Base-by-base conservation (phyloP, 2,113 vertebrate genomes). In the Galeopterus variegatus region DNA sequence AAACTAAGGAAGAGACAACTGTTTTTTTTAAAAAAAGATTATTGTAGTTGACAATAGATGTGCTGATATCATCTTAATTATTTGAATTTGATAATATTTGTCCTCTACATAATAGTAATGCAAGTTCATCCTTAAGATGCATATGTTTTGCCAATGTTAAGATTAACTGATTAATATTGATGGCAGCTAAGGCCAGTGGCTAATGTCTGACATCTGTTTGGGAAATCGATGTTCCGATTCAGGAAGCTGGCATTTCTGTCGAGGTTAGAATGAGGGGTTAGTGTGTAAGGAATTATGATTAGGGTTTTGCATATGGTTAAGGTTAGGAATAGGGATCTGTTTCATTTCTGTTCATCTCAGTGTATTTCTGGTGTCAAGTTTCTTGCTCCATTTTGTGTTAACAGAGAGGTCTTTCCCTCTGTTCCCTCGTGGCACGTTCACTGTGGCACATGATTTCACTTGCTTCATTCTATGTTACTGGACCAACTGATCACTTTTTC, bases 131-230 rank as follows among this genome's bases (percentile, higher is more conserved):
- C 90, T 97, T 96, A 97, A 96, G 87, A 97, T 95, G 95, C 95
- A 77, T 85, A 77, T 88, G 92, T 97, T 98, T 97, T 97, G 92
- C 96, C 97, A 97, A 98, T 97, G 96, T 97, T 97, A 97, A 97
- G 83, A 96, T 96, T 95, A 97, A 75, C 96, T 98, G 97, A 97
- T 97, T 98, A 98, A 98, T 98, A 97, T 97, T 97, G 96, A 97
- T 97, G 90, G 70, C 96, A 96, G 96, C 95, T 81, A 89, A 97
- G 97, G 95, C 96, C 94, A 97, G 87, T 96, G 94, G 95, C 92
- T 97, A 98, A 98, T 97, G 95, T 96, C 90, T 98, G 96, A 97
- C 97, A 98, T 97, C 96, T 98, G 97, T 92, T 97, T 96, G 96
- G 97, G 82, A 97, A 97, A 92, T 97, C 95, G 89, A 75, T 92